These are phyloP conservation scores for Girardinichthys multiradiatus DNA, from an alignment of 2,113 vertebrate species.

Conservation along the genomic window DNA sequence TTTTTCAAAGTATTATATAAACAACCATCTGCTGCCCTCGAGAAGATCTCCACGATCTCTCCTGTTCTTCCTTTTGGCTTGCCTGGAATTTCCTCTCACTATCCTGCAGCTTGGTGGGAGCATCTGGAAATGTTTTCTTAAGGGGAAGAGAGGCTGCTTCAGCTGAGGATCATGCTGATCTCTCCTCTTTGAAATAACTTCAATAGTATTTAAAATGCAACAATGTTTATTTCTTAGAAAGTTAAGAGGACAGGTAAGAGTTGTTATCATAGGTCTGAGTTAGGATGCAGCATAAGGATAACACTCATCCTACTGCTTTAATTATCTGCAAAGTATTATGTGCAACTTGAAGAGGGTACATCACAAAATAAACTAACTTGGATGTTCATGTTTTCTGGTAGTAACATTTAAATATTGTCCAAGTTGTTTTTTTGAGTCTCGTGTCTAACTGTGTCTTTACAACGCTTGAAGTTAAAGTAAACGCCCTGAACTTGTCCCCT, in stretches of 20 bases:
- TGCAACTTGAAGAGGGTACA: background rate
- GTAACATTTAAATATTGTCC: background rate
- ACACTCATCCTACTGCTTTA: background rate
- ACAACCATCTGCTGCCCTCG: conserved; percentile 30
- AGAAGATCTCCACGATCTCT: conserved; percentile 58
- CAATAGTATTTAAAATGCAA: background rate
- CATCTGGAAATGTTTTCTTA: conserved; percentile 70
- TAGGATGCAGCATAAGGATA: background rate
- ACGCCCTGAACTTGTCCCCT: conserved; percentile 38
- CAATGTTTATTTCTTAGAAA: background rate
- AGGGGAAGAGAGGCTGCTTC: conserved; percentile 31
- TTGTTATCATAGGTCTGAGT: background rate
- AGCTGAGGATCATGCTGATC: conserved; percentile 36
- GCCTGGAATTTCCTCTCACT: conserved; percentile 73
- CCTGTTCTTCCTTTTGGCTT: conserved; percentile 61
- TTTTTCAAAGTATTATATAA: background rate
- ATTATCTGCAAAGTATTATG: background rate
- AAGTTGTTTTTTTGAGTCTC: conserved; percentile 17
- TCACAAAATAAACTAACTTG: background rate
- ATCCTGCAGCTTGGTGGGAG: conserved; percentile 55
- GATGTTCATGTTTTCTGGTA: background rate
- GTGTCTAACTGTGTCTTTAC: conserved; percentile 16
- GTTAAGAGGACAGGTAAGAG: conserved; percentile 5
- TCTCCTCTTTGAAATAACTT: conserved; percentile 13
- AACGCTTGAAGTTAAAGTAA: conserved; percentile 32